phyloP scores from a whole-genome alignment of 2,113 vertebrate genomes.

The Bambusicola thoracicus region DNA sequence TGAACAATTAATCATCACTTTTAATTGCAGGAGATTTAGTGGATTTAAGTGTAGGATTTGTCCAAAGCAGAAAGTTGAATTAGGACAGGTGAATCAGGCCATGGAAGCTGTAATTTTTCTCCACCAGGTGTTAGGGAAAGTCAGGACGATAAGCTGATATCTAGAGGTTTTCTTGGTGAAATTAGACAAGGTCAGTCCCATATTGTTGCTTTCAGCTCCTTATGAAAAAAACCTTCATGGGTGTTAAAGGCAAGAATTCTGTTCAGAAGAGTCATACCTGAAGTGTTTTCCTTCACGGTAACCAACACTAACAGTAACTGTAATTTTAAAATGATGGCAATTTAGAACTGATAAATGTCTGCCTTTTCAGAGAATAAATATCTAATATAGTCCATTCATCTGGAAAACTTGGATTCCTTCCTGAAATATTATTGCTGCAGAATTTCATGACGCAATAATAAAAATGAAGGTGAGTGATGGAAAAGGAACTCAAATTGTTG shows the following conservation, averaged over 20 bases:
- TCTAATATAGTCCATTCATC: no score
- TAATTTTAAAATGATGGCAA: neutral
- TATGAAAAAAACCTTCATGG: neutral
- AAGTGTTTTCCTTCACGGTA: neutral
- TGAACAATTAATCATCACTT: neutral
- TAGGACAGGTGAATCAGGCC: fast-evolving
- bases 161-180: neutral
- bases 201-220: no score
- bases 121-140: neutral
- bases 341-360: neutral
- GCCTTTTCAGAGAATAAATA: neutral
- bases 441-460: neutral
- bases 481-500: neutral
- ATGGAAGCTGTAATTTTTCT: neutral
- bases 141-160: neutral
- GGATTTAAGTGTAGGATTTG: neutral
- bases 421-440: neutral
- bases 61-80: neutral
- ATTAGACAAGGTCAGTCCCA: neutral
- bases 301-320: neutral
- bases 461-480: neutral
- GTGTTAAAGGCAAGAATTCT: neutral
- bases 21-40: neutral
- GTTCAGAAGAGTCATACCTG: neutral
- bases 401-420: neutral